Base-by-base conservation (phyloP, 2,797 vertebrate genomes). In the Oceanodroma leucorhoa region DNA sequence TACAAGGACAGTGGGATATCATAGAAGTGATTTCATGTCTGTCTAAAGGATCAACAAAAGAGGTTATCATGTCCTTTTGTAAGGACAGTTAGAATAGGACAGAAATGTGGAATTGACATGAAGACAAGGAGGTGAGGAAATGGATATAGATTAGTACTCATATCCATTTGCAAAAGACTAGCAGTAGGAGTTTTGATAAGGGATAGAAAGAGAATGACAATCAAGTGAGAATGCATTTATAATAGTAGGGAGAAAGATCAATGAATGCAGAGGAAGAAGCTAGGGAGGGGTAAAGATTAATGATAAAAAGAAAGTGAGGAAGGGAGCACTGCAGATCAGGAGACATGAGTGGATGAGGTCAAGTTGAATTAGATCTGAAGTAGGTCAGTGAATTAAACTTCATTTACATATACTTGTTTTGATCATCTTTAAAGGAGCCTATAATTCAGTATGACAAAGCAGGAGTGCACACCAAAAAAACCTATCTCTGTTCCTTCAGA, bases 351-450 rank as follows among this genome's bases (percentile, higher is more conserved):
- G 22, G 34, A 66, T 61, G 32, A 78, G 18, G 62, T 82, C 66
- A 91, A 80, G 64, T 36, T 75, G 77, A 93, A 94, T 60, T 62
- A 62, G 60, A 93, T 69, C 62, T 75, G 80, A 90, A 93, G 40
- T 17, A 83, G 46, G 51, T 69, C 78, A 92, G 40, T 87, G 71
- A 90, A 83, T 93, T 89, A 79, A 85, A 89, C 18, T 93, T 96
- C 11, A 93, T 94, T 83, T 93, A 66, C 73, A 73, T 91, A 53
- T 36, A 53, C 14, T 60, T 82, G 58, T 67, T 94, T 88, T 67
- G 40, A 64, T 81, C 2, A 55, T 58, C n/a, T 80, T 71, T 78
- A 87, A 73, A 69, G 17, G 23, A 89, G 87, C 20, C 17, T 84
- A 27, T 45, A 78, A 72, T 83, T 95, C 38, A 36, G 8, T 55